Base-by-base conservation (phyloP, 2,113 vertebrate genomes). In the Carlito syrichta region DNA sequence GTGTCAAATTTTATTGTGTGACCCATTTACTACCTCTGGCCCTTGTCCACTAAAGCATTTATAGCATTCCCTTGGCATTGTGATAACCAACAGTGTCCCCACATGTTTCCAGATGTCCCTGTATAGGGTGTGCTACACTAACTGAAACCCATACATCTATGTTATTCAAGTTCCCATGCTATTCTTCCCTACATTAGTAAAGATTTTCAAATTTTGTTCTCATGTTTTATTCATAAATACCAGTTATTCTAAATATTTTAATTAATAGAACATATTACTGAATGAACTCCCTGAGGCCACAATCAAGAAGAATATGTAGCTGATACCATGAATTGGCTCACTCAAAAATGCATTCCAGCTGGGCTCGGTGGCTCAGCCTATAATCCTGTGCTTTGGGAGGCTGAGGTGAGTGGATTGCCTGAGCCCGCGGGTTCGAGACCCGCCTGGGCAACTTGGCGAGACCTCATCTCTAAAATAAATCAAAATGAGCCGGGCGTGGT, bases 161-260 rank as follows among this genome's bases (percentile, higher is more conserved):
- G 63, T 71, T 87, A 54, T 62, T 71, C 76, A 76, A 40, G 17
- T 81, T 92, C 81, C 17, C 40, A 68, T 91, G 85, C 19, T 43
- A 73, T 83, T 94, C 79, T 89, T 73, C 17, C 71, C 35, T 63
- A 84, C 38, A 79, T 76, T 92, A 89, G 56, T 14, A 89, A 93
- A 35, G 68, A 71, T 93, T 95, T 95, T 93, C 83, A 93, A 87
- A 92, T 93, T 96, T 89, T 84, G 71, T 66, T 79, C 86, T 94
- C 74, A 97, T 96, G 69, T 96, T 97, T 98, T 96, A 95, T 97
- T 97, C 96, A 94, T 87, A 92, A 63, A 52, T 50, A 22, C 73
- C 81, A 66, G 86, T 86, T 94, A 96, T 92, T 96, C 79, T 97
- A 97, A 96, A 95, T 90, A 97, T 94, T 96, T 94, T 92, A 96